phyloP scores from a whole-genome alignment of 2,888 invertebrate genomes.

The Choristoneura rosaceana region DNA sequence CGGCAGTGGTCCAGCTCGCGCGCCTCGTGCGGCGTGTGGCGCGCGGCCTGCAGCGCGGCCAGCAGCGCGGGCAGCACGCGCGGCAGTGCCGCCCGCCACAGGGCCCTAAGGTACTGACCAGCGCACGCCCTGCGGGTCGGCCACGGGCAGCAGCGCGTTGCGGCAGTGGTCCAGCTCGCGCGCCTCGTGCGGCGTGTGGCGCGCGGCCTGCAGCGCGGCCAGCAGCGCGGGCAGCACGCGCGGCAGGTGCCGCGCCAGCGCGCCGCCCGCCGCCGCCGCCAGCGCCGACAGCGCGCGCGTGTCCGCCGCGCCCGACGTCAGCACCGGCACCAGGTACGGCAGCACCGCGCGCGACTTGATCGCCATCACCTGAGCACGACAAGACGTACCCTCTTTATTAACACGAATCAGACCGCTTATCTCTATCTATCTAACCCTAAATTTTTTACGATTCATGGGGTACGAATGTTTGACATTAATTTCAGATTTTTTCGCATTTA shows the following conservation, averaged over 20 bases:
- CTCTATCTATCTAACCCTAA: too few species aligned
- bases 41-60: too few species aligned
- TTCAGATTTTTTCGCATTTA: too few species aligned
- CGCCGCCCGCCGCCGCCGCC: constrained; percentile 97
- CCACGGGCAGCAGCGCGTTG: constrained; percentile 95
- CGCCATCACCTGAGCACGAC: constrained; percentile 90
- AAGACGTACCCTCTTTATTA: too few species aligned
- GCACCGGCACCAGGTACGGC: constrained; percentile 97
- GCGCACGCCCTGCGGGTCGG: constrained; percentile 94
- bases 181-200: constrained; percentile 87
- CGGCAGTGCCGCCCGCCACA: too few species aligned
- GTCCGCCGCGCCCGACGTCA: constrained; percentile 91
- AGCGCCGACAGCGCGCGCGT: constrained; percentile 97
- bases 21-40: too few species aligned
- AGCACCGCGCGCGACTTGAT: constrained; percentile 98
- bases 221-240: constrained; percentile 97
- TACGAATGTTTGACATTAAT: too few species aligned
- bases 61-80: too few species aligned
- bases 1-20: too few species aligned
- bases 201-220: constrained; percentile 89
- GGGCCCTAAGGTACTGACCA: constrained; percentile 86
- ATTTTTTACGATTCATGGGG: too few species aligned
- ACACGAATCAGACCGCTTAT: too few species aligned
- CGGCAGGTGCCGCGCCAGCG: constrained; percentile 94
- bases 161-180: constrained; percentile 96